Conservation (phyloP, 1,140 invertebrate species). For the Procambarus clarkii region DNA sequence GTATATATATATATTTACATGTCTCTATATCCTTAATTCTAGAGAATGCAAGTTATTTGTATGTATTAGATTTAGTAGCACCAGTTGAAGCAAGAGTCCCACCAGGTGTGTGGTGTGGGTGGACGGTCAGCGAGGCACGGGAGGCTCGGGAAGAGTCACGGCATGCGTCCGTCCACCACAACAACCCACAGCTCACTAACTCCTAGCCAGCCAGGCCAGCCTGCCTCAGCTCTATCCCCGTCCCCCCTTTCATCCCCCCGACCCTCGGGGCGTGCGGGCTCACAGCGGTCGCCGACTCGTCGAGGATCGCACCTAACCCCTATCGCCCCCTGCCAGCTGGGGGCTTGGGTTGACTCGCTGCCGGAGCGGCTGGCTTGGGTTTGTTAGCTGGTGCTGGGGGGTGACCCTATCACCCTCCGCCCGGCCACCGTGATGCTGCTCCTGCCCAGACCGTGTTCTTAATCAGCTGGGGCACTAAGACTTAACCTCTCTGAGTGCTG, state of each 20-base stretch:
- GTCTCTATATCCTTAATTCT: not conserved
- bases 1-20: not conserved
- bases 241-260: not conserved
- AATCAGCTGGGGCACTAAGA: not conserved
- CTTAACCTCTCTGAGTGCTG: not conserved
- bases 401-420: constrained; percentile 18
- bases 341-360: constrained; percentile 8
- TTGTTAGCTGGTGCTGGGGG: not conserved
- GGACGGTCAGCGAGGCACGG: constrained; percentile 19
- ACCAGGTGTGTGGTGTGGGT: not conserved
- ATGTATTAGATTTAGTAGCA: not conserved
- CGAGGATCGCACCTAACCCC: constrained; percentile 32
- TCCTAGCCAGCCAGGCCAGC: not conserved
- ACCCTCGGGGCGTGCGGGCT: not conserved
- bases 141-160: not conserved
- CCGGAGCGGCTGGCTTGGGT: not conserved
- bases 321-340: not conserved
- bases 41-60: not conserved
- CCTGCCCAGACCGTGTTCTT: not conserved
- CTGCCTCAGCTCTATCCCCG: too few relatives aligned
- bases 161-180: constrained; percentile 44
- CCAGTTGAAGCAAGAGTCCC: not conserved
- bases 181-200: constrained; percentile 56
- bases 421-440: not conserved
- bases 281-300: constrained; percentile 52